These are phyloP conservation scores for Craseonycteris thonglongyai DNA, from an alignment of 2,113 vertebrate genomes.

Conservation along the genomic window DNA sequence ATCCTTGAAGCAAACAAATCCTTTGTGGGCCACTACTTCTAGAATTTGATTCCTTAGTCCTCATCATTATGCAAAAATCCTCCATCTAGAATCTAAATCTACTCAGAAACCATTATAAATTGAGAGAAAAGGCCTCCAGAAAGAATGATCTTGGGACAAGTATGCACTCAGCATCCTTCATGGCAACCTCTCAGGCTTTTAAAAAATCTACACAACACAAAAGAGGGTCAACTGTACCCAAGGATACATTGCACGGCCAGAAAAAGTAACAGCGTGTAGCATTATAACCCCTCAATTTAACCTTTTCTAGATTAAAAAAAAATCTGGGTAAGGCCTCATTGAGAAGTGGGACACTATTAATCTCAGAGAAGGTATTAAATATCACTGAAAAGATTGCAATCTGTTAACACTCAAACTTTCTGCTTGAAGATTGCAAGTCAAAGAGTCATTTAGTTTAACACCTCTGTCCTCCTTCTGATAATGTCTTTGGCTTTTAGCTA, in stretches of 20 bases:
- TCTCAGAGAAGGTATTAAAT: constrained; percentile 53
- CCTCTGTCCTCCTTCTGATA: constrained; percentile 29
- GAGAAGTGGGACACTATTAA: constrained; percentile 65
- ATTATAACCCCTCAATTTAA: constrained; percentile 55
- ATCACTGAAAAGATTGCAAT: constrained; percentile 47
- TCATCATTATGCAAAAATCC: constrained; percentile 34
- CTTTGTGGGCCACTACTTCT: constrained; percentile 20
- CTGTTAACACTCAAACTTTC: constrained; percentile 48
- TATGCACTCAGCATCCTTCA: constrained; percentile 69
- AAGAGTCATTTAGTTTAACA: background rate
- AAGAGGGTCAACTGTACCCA: constrained; percentile 69
- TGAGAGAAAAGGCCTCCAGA: constrained; percentile 68
- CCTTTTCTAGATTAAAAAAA: constrained; percentile 68
- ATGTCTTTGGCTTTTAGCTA: background rate
- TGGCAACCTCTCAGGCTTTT: constrained; percentile 65
- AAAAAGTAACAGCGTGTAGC: constrained; percentile 67
- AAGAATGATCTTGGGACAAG: constrained; percentile 65
- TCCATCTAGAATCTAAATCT: constrained; percentile 59
- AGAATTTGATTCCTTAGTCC: constrained; percentile 41
- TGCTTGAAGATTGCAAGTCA: background rate
- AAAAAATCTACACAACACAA: constrained; percentile 39
- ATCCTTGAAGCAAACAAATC: constrained; percentile 58
- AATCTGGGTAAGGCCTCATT: constrained; percentile 47
- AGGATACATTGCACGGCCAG: constrained; percentile 69
- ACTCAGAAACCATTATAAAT: constrained; percentile 65